phyloP scores from a whole-genome alignment of 2,888 invertebrate genomes.

The Drosophila parthenogenetica region DNA sequence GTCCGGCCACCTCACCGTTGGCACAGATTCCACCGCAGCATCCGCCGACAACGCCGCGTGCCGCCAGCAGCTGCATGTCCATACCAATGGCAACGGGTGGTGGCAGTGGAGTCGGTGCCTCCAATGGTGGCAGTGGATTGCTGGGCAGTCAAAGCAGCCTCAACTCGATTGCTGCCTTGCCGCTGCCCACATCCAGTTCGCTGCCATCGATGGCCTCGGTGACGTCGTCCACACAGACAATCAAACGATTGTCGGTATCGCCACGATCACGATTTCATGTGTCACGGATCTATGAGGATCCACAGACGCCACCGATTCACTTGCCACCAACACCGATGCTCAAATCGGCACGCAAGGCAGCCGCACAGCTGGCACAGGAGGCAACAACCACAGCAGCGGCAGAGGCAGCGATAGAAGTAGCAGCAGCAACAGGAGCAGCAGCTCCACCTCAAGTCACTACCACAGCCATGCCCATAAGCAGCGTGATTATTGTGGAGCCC shows the following conservation, averaged over 20 bases:
- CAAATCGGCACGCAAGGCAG: slow-evolving; percentile 62
- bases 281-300: slow-evolving; percentile 84
- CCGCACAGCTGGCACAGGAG: slow-evolving; percentile 50
- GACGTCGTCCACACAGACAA: slow-evolving; percentile 83
- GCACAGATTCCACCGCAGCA: slow-evolving; percentile 70
- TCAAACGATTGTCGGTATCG: slow-evolving; percentile 82
- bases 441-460: slow-evolving; percentile 24
- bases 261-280: slow-evolving; percentile 84
- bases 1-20: slow-evolving; percentile 81
- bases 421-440: neutral
- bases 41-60: slow-evolving; percentile 56
- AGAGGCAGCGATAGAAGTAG: neutral
- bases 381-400: slow-evolving; percentile 5
- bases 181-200: slow-evolving; percentile 81
- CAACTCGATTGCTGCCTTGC: slow-evolving; percentile 34
- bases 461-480: slow-evolving; percentile 53
- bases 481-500: slow-evolving; percentile 71
- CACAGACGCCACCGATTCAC: slow-evolving; percentile 82
- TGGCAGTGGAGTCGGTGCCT: slow-evolving; percentile 22
- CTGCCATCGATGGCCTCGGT: slow-evolving; percentile 81
- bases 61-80: slow-evolving; percentile 68
- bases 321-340: slow-evolving; percentile 82
- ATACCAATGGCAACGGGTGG: slow-evolving; percentile 58
- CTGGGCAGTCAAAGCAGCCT: slow-evolving; percentile 57
- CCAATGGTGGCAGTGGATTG: slow-evolving; percentile 20